Evolutionary conservation across 1,140 invertebrate genomes (phyloP), one percentile per base, ranked within the genome.

Genomic region (Nebria ingens): DNA sequence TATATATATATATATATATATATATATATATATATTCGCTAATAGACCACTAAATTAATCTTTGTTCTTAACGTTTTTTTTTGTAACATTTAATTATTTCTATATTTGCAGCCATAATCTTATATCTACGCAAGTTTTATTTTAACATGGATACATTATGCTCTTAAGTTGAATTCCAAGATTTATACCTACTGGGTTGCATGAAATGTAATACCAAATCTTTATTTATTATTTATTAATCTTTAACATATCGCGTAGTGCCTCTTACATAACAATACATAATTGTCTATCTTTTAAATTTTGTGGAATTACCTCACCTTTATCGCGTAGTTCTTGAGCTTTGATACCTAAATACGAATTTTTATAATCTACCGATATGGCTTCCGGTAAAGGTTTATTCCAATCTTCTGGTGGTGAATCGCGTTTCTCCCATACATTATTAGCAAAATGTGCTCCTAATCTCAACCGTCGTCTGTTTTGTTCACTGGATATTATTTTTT

Each of bases 341-440:
- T 83, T 86, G 2, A 74, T 12, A 58, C 78, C 73, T 51, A 91
- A 73, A 70, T 78, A 89, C 11, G 83, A 79, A 55, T 78, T 74
- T 61, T 84, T 73, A 58, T 84, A 79, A 63, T 79, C 72, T 61
- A 88, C 78, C 19, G 71, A 62, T 65, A 90, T 72, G 79, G 82
- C 84, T 19, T 86, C 79, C 3, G 90, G 89, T 58, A 93, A 67
- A 2, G 86, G 86, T 56, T 74, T 76, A 58, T 82, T 79, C 90
- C 90, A 94, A 66, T 91, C 82, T 56, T 71, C 65, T 2, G 90
- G 90, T 4, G 89, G 89, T 54, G 72, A 60, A n/a, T 77, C 73
- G 51, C 91, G 74, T 64, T 80, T 85, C 61, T 82, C 73, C 91
- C 91, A 94, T 15, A 85, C 76, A 65, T 86, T 74, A 71, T 94